Evolutionary conservation across 2,888 invertebrate species (phyloP), one percentile per base, ranked within the genome.

Genomic region (Trachelus troglodyta): DNA sequence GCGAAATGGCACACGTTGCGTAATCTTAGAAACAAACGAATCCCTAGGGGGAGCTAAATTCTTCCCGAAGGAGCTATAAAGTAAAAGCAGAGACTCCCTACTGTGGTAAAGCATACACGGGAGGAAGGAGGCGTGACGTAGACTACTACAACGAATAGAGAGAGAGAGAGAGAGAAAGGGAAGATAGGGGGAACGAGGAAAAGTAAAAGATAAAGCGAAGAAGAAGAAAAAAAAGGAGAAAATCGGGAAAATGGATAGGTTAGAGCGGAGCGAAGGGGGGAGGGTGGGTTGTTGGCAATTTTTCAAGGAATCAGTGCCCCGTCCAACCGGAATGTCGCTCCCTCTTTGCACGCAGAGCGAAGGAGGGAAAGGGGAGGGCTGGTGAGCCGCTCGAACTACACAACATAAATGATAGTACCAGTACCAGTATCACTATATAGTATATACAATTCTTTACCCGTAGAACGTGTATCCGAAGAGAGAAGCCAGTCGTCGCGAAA

Each of bases 261-360:
- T 56, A 34, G 69, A 56, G 23, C 56, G 33, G 31, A 68, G 34
- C 77, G 23, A 30, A 15, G 56, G 11, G 37, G 35, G 4, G 37
- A 56, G 74, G 73, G 78, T 76, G 81, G 82, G 81, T 87, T 86
- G 87, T 88, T 89, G 89, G 89, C 89, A 88, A 88, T 87, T 88
- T 88, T 87, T 89, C 89, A 89, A 87, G 84, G 89, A 89, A 89
- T 89, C 88, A 89, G 85, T 84, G 85, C 83, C 82, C 83, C 84
- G 84, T 87, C 87, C 85, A 87, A 87, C 87, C 88, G 86, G 89
- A 89, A 87, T 85, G 88, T 68, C 77, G 69, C 35, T 34, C 34
- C 74, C 34, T 73, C 78, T 81, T 9, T 56, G 56, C 56, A 23
- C 56, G 23, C 9, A 23, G 56, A 1, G 23, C 23, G 56, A 23